Percentiles rank a stretch among this genome's conserved stretches.
phyloP scores from a whole-genome alignment of 2,888 invertebrate genomes.

The Tenthredo amoena region DNA sequence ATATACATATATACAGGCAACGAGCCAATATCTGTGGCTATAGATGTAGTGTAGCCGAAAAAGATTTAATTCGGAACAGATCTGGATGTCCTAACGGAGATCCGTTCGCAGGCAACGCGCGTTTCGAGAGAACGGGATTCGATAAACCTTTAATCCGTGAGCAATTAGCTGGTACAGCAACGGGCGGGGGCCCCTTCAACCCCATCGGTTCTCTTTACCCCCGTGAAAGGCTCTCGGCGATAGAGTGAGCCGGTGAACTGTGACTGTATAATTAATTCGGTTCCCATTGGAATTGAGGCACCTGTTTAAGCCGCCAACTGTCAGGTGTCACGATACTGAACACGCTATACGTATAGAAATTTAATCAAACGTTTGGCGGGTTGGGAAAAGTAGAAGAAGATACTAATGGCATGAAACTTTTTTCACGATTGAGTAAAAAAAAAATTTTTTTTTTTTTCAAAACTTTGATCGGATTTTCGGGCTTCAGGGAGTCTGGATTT shows the following conservation, averaged over 20 bases:
- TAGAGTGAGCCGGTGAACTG: constrained; percentile 56
- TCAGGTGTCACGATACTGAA: constrained; percentile 13
- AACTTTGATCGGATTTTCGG: no score
- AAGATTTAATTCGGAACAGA: background rate
- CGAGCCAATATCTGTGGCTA: background rate
- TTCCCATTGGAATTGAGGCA: constrained; percentile 54
- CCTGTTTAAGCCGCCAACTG: constrained; percentile 33
- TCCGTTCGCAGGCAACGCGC: constrained; percentile 43
- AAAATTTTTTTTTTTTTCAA: no score
- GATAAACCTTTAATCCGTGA: constrained; percentile 73
- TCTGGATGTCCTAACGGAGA: constrained; percentile 56
- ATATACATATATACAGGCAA: no score
- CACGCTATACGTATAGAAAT: constrained; percentile 26
- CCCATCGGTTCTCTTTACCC: constrained; percentile 51
- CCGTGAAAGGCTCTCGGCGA: constrained; percentile 45
- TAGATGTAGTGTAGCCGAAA: background rate
- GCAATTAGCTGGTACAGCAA: constrained; percentile 69
- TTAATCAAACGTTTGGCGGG: constrained; percentile 23
- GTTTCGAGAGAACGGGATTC: constrained; percentile 57
- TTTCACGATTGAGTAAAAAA: no score
- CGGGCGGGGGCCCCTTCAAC: constrained; percentile 16
- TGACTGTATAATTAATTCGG: constrained; percentile 67
- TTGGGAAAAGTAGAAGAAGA: background rate
- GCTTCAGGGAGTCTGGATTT: no score
- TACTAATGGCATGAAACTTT: background rate